A percentile compares a stretch with the other conserved stretches of the same genome.
These are phyloP conservation scores for Neria commutata DNA, from an alignment of 2,888 invertebrate species.

Conservation along the genomic window DNA sequence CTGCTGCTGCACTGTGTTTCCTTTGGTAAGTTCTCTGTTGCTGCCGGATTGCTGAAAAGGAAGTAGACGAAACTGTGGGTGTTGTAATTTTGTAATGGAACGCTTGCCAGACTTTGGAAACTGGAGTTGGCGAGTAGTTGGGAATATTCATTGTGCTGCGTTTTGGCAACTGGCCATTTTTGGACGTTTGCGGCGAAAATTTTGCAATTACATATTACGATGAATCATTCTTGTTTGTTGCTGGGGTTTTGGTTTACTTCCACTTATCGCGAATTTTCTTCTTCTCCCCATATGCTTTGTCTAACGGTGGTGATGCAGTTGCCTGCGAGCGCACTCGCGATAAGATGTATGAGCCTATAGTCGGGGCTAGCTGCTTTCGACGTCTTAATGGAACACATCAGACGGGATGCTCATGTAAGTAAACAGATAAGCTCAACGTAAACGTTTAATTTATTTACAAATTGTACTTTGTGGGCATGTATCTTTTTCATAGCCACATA, in stretches of 20 bases:
- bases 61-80: background rate
- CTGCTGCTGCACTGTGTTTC: slow-evolving; percentile 31
- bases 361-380: slow-evolving; percentile 83
- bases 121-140: background rate
- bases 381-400: slow-evolving; percentile 94
- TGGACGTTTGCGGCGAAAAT: too few relatives aligned
- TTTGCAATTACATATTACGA: too few relatives aligned
- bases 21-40: slow-evolving; percentile 30
- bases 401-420: slow-evolving; percentile 92
- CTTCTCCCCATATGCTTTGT: too few relatives aligned
- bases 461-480: background rate
- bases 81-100: background rate
- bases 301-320: slow-evolving; percentile 28
- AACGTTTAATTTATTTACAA: background rate
- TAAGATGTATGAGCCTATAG: slow-evolving; percentile 79
- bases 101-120: background rate
- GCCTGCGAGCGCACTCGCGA: slow-evolving; percentile 68
- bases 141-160: too few relatives aligned
- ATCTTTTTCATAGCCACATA: slow-evolving; percentile 54
- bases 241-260: background rate
- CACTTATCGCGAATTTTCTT: too few relatives aligned
- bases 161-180: too few relatives aligned
- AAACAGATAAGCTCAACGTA: background rate
- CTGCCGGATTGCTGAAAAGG: too few relatives aligned
- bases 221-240: background rate